phyloP scores from a whole-genome alignment of 2,113 vertebrate species.

The Ceuthmochares aereus region DNA sequence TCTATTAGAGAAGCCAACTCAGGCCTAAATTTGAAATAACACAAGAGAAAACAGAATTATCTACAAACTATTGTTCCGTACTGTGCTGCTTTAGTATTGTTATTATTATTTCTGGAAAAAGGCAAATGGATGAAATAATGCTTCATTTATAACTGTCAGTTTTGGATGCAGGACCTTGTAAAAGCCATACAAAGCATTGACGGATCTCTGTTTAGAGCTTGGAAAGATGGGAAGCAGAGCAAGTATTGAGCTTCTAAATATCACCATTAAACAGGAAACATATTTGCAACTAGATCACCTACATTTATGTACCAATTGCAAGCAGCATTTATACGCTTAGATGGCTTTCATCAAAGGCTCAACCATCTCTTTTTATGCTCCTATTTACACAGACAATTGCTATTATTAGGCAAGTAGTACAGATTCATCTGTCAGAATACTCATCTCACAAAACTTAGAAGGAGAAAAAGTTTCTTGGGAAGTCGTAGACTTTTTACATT shows the following conservation, averaged over 20 bases:
- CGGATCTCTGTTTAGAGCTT: background rate
- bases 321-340: slow-evolving; percentile 34
- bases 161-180: background rate
- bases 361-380: slow-evolving; percentile 42
- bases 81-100: background rate
- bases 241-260: background rate
- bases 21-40: background rate
- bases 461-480: background rate
- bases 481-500: background rate
- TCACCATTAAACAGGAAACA: slow-evolving; percentile 4
- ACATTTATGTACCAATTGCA: slow-evolving; percentile 55
- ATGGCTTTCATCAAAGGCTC: slow-evolving; percentile 31
- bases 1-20: background rate
- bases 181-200: background rate
- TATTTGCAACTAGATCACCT: slow-evolving; percentile 36
- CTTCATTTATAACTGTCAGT: background rate
- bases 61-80: background rate
- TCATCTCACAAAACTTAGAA: background rate
- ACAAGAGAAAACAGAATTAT: background rate
- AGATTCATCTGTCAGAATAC: slow-evolving; percentile 19
- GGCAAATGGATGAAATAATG: background rate
- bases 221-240: background rate
- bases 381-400: slow-evolving; percentile 35
- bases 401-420: slow-evolving; percentile 21
- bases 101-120: background rate